Evolutionary conservation across 2,797 vertebrate genomes (phyloP), one percentile per base, ranked within the genome.

Genomic region (Aulostomus chinensis): DNA sequence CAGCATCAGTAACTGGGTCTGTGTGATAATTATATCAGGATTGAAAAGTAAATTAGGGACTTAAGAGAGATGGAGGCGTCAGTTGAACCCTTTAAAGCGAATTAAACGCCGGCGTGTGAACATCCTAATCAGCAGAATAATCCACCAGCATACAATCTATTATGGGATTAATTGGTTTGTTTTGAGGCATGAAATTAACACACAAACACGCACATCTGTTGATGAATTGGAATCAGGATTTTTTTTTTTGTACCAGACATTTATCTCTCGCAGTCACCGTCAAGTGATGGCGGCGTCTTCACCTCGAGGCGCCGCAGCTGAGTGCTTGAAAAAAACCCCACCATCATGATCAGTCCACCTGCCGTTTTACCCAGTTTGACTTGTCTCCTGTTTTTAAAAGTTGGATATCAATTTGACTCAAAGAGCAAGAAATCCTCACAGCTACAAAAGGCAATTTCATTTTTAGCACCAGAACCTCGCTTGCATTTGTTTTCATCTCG

Each of bases 101-200:
- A 84, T 87, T 81, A 85, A 73, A 67, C n/a, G 33, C 74, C 36
- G 50, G 42, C n/a, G 65, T 65, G 50, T 79, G 65, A 78, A 79
- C 66, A 67, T 71, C 72, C 65, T 61, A 78, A 73, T 84, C 76
- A 81, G 70, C 42, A 57, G 65, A 83, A 74, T 78, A 82, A 87
- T 81, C 77, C 71, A 68, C 58, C 24, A 20, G 47, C 72, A 81
- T 69, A 58, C 60, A 68, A 60, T 73, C 78, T 70, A 77, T 85
- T 81, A 86, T 40, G 26, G 61, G 56, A 85, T 83, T 87, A 85
- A 87, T 88, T 80, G 63, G 67, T 73, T 76, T 58, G 7, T 81
- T 67, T 64, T 43, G 47, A 64, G 60, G 53, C 51, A 45, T 58
- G 42, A 63, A 64, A 59, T 58, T 37, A 33, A 56, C 47, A 28